phyloP scores from a whole-genome alignment of 1,140 invertebrate genomes.

The Hormaphis cornu region DNA sequence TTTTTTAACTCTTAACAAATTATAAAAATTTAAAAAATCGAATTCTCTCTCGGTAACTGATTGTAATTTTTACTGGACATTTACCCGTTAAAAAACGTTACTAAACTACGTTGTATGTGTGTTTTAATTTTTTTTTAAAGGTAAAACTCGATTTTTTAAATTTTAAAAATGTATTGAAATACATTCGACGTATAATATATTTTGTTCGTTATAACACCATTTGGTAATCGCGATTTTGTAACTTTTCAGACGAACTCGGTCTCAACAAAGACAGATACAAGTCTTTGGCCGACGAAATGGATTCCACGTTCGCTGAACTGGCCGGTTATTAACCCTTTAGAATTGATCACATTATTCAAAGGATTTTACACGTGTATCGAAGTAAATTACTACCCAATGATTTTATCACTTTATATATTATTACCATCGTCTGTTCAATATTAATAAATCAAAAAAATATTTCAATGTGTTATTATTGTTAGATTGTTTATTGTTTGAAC shows the following conservation, averaged over 20 bases:
- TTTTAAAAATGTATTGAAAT: too few species aligned
- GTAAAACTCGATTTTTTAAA: neutral
- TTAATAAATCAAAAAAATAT: slow-evolving; percentile 22
- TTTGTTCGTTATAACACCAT: too few species aligned
- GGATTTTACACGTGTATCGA: neutral
- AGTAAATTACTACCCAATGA: slow-evolving; percentile 13
- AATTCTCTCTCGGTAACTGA: too few species aligned
- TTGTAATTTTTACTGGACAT: too few species aligned
- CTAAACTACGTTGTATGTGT: too few species aligned
- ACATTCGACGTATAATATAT: too few species aligned
- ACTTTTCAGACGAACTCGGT: slow-evolving; percentile 77
- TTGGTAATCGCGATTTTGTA: neutral
- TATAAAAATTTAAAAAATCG: too few species aligned
- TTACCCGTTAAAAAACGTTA: too few species aligned
- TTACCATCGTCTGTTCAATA: slow-evolving; percentile 19
- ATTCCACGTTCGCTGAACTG: slow-evolving; percentile 87
- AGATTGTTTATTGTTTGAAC: slow-evolving; percentile 28
- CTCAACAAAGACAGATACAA: slow-evolving; percentile 94
- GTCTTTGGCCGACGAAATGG: slow-evolving; percentile 94
- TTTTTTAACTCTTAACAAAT: too few species aligned
- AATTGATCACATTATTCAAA: neutral
- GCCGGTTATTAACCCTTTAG: slow-evolving; percentile 61
- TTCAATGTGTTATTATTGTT: slow-evolving; percentile 22
- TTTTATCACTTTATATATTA: slow-evolving; percentile 29
- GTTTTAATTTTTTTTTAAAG: neutral